Conservation (phyloP, 35 echinoderm and acorn worm genomes). For the Strongylocentrotus purpuratus region DNA sequence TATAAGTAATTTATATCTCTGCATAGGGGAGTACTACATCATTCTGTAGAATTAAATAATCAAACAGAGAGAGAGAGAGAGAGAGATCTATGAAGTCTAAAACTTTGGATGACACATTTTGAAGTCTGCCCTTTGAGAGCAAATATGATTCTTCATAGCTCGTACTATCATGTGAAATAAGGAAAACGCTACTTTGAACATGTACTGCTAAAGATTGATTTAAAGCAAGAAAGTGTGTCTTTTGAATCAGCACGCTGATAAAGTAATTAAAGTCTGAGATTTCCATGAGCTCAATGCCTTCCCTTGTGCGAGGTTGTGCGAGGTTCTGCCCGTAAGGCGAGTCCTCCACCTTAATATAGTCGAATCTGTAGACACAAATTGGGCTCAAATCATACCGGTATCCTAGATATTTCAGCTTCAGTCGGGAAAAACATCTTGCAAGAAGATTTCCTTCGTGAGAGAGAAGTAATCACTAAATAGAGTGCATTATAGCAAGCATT, state of each 20-base stretch:
- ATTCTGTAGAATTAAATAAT: too few relatives aligned
- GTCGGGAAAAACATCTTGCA: not conserved
- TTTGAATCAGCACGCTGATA: not conserved
- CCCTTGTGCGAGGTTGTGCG: not conserved
- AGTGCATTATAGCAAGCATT: not conserved
- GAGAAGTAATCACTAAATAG: not conserved
- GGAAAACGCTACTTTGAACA: too few relatives aligned
- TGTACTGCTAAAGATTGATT: not conserved
- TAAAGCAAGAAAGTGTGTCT: not conserved
- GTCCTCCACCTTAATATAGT: not conserved
- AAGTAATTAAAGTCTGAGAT: not conserved
- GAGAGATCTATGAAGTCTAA: too few relatives aligned
- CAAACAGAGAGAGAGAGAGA: too few relatives aligned
- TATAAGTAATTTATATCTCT: too few relatives aligned
- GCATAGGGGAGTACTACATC: too few relatives aligned
- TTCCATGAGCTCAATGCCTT: not conserved
- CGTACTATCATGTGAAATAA: too few relatives aligned
- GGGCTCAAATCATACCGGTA: not conserved
- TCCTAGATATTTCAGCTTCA: not conserved
- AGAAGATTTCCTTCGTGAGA: not conserved
- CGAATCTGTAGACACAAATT: not conserved
- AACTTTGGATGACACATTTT: too few relatives aligned
- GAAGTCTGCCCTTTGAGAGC: too few relatives aligned
- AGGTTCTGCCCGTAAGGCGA: not conserved
- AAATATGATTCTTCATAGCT: too few relatives aligned